These are phyloP conservation scores for Panagrolaimus sp. DNA, from an alignment of 1,140 invertebrate species.

Conservation along the genomic window DNA sequence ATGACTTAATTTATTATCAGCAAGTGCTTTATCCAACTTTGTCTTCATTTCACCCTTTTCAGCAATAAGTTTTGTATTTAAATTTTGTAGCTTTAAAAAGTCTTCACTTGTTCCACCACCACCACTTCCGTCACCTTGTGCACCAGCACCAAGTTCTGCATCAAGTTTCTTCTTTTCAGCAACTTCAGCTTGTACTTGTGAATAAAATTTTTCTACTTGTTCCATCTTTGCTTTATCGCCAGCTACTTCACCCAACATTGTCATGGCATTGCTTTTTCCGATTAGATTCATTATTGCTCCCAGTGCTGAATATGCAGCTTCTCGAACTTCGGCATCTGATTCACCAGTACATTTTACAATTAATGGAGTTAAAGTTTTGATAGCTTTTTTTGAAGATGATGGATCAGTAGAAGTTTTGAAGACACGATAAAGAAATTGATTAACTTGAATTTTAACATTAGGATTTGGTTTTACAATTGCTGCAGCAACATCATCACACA, in stretches of 20 bases:
- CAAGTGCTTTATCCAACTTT: no score
- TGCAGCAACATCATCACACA: not conserved
- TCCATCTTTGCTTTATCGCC: conserved; percentile 13
- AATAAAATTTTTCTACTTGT: conserved; percentile 12
- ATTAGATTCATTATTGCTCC: conserved; percentile 13
- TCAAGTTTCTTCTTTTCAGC: not conserved
- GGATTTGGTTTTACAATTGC: conserved; percentile 21
- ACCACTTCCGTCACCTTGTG: not conserved
- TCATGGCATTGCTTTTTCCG: not conserved
- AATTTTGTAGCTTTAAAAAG: not conserved
- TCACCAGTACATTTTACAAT: conserved; percentile 11
- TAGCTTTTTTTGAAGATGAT: conserved; percentile 1
- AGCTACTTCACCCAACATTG: conserved; percentile 7
- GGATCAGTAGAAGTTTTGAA: not conserved
- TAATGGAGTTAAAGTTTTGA: conserved; percentile 5
- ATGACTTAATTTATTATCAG: no score
- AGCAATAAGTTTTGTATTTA: no score
- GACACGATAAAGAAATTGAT: conserved; percentile 18
- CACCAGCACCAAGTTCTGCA: not conserved
- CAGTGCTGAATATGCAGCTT: conserved; percentile 15
- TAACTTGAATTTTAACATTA: conserved; percentile 13
- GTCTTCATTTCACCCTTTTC: no score
- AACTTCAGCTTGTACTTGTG: not conserved
- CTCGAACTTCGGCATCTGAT: conserved; percentile 17
- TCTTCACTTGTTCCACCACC: not conserved